These are phyloP conservation scores for Notechis scutatus DNA, from an alignment of 2,113 vertebrate genomes.

Conservation along the genomic window DNA sequence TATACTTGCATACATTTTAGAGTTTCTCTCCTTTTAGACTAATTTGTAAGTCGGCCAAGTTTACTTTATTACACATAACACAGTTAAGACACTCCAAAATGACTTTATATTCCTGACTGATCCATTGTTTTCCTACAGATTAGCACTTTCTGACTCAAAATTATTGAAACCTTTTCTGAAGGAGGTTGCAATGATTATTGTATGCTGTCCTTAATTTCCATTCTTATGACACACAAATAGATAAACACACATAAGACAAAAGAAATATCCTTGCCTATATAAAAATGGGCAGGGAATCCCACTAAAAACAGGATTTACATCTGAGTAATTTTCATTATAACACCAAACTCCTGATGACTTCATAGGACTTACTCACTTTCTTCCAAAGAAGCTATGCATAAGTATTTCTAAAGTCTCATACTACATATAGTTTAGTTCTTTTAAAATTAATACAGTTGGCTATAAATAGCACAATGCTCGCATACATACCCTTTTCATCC, in stretches of 20 bases:
- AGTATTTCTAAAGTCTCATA: neutral
- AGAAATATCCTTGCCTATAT: neutral
- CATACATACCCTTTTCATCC: slow-evolving; percentile 88
- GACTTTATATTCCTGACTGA: neutral
- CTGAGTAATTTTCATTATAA: neutral
- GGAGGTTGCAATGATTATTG: neutral
- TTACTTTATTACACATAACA: neutral
- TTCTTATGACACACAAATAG: neutral
- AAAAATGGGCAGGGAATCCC: neutral
- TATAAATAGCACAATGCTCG: neutral
- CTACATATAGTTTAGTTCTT: neutral
- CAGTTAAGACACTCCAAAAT: neutral
- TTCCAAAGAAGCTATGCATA: neutral
- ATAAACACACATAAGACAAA: neutral
- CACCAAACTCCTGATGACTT: neutral
- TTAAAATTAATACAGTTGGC: neutral
- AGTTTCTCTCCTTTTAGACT: neutral
- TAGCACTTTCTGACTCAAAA: neutral
- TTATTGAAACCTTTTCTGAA: neutral
- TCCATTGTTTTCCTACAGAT: neutral
- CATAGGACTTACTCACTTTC: neutral
- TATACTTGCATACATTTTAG: neutral
- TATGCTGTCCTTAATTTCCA: neutral
- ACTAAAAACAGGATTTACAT: neutral
- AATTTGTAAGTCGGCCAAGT: neutral